These are phyloP conservation scores for Drosophila formosana DNA, from an alignment of 2,888 invertebrate species.

Conservation along the genomic window DNA sequence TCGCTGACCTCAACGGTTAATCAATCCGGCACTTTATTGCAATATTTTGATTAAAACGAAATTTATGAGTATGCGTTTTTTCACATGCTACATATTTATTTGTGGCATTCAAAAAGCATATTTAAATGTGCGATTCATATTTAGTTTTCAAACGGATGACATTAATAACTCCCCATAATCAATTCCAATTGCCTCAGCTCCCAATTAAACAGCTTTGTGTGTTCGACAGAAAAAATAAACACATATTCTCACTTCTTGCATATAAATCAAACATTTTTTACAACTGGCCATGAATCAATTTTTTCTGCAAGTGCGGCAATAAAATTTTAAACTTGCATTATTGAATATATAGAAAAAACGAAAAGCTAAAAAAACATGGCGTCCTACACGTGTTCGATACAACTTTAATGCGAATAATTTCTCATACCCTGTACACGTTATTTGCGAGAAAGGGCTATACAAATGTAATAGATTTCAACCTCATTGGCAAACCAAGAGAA, in stretches of 20 bases:
- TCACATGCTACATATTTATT: constrained; percentile 10
- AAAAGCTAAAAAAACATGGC: constrained; percentile 20
- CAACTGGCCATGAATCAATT: constrained; percentile 29
- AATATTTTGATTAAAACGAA: constrained; percentile 45
- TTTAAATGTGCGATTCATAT: constrained; percentile 23
- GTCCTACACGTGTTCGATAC: constrained; percentile 48
- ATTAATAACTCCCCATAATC: constrained; percentile 66
- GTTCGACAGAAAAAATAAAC: constrained; percentile 18
- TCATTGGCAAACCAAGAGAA: too few species aligned
- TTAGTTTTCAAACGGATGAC: constrained; percentile 41
- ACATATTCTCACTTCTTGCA: constrained; percentile 1
- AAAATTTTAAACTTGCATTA: constrained; percentile 38
- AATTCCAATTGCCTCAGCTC: constrained; percentile 41
- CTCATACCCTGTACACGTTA: background rate
- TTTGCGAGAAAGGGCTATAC: too few species aligned
- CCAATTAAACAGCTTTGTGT: constrained; percentile 16
- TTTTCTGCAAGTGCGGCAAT: constrained; percentile 68
- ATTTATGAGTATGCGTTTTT: constrained; percentile 37
- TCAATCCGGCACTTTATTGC: constrained; percentile 35
- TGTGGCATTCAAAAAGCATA: constrained; percentile 18
- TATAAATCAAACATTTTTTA: constrained; percentile 44
- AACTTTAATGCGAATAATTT: background rate
- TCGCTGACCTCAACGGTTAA: constrained; percentile 52
- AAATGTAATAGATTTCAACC: too few species aligned
- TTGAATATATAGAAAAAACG: background rate